A percentile compares a stretch with the other conserved stretches of the same genome.
Evolutionary conservation across 2,888 invertebrate genomes (phyloP).

Genomic region (Drosophila demipolita): DNA sequence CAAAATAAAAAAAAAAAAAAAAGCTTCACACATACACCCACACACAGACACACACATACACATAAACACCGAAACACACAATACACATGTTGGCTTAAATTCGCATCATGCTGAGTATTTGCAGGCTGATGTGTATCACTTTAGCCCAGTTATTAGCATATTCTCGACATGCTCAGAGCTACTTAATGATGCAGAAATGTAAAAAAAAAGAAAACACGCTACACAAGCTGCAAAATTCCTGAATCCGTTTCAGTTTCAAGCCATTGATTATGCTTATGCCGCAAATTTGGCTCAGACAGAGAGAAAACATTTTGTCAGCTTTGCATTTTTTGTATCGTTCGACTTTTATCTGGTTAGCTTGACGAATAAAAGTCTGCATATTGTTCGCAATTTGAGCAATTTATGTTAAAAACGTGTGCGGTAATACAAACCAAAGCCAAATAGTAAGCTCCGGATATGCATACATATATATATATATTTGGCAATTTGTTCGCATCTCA

Average conservation of each 20-base stretch:
- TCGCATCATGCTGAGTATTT: conserved; percentile 19
- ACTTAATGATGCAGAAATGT: conserved; percentile 62
- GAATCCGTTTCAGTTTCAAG: conserved; percentile 43
- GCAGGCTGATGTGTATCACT: conserved; percentile 25
- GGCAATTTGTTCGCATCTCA: background rate
- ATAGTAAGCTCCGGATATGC: conserved; percentile 8
- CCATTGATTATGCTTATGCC: conserved; percentile 54
- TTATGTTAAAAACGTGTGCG: conserved; percentile 60
- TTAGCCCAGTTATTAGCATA: conserved; percentile 52
- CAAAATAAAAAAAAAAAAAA: conserved; percentile 10
- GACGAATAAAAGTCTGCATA: conserved; percentile 53
- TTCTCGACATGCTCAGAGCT: conserved; percentile 53
- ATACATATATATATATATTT: background rate
- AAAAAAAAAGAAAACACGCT: conserved; percentile 12
- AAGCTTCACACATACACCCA: conserved; percentile 1
- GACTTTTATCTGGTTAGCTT: conserved; percentile 27
- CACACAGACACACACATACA: conserved; percentile 15
- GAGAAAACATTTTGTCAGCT: conserved; percentile 39
- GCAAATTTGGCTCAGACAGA: conserved; percentile 19
- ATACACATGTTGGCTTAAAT: conserved; percentile 30
- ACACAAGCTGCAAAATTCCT: conserved; percentile 25
- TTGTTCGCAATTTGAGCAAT: conserved; percentile 57
- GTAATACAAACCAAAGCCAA: conserved; percentile 39
- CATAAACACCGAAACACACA: conserved; percentile 2
- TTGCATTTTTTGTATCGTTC: conserved; percentile 36